These are phyloP conservation scores for Coleophora flavipennella DNA, from an alignment of 2,888 invertebrate genomes.

Conservation along the genomic window DNA sequence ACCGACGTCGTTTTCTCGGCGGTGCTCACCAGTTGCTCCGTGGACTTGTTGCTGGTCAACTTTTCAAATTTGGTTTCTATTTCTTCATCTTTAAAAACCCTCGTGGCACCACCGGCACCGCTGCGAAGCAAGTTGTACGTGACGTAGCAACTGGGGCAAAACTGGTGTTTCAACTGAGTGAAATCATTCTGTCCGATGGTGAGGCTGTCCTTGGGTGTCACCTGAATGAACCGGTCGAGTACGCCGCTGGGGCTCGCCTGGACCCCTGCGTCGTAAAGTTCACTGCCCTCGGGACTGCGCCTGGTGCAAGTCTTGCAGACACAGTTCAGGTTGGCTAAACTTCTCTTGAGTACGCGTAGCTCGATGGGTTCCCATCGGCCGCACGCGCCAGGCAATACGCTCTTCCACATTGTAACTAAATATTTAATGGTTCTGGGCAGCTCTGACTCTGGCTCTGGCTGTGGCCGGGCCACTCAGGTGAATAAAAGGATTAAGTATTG, in stretches of 20 bases:
- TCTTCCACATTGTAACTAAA: conserved; percentile 18
- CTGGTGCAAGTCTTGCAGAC: conserved; percentile 25
- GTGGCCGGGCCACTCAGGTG: too few species aligned
- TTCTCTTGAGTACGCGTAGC: conserved; percentile 34
- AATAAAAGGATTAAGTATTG: too few species aligned
- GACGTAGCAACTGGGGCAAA: conserved; percentile 38
- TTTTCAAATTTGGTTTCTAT: conserved; percentile 27
- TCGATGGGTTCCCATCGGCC: conserved; percentile 32
- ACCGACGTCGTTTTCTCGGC: conserved; percentile 29
- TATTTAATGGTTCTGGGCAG: too few species aligned
- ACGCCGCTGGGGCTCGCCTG: conserved; percentile 18
- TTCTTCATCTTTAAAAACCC: conserved; percentile 42
- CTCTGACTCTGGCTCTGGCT: too few species aligned
- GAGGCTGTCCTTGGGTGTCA: neutral
- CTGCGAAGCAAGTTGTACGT: conserved; percentile 25
- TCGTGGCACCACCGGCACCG: conserved; percentile 16
- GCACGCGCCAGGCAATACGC: conserved; percentile 3
- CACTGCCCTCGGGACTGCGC: neutral
- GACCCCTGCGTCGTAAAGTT: conserved; percentile 17
- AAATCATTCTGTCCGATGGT: neutral
- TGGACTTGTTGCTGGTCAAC: conserved; percentile 30
- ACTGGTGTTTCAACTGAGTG: conserved; percentile 11
- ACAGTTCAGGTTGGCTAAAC: conserved; percentile 37
- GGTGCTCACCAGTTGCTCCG: conserved; percentile 16
- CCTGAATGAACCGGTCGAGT: conserved; percentile 18